Evolutionary conservation across 2,113 vertebrate genomes (phyloP), one percentile per base, ranked within the genome.

Genomic region (Antechinus flavipes): DNA sequence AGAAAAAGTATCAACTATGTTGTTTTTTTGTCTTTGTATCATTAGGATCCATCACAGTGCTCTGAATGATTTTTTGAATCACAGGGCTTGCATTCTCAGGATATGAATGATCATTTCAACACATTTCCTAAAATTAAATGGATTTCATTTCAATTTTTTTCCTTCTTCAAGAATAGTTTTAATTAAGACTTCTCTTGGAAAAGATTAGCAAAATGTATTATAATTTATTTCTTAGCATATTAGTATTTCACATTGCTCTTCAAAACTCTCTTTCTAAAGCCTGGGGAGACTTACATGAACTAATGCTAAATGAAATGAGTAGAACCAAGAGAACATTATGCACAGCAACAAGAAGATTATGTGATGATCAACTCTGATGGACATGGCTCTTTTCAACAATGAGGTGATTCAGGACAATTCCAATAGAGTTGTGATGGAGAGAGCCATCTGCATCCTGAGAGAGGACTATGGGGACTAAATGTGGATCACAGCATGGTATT

Each of bases 1-100:
- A 93, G 91, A 95, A 96, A 93, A 97, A 90, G 3, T 46, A 89
- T 94, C 91, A 42, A 23, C 76, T 93, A 30, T 92, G 91, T 92
- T 94, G 93, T 27, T 42, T 94, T 58, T 2, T 84, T 27, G 56
- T 84, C 19, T 84, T 84, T 42, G 68, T 84, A 23, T 84, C 68
- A n/a, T 42, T 42, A 22, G n/a, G 35, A 84, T 19, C n/a, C n/a
- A 42, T 42, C n/a, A 84, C 35, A 84, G 27, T 22, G n/a, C 19
- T 8, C 68, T 42, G 19, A 52, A 52, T 42, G 68, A 84, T 84
- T 84, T 84, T 84, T 84, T 84, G 35, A 42, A 84, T 22, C 19
- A 5, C 4, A 23, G 6, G n/a, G 19, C 19, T 42, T 84, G 19
- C 35, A 84, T 84, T 42, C 68, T 42, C 68, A 84, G 16, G 42